Base-by-base conservation (phyloP, 2,797 vertebrate species). In the Lophotriccus pileatus region DNA sequence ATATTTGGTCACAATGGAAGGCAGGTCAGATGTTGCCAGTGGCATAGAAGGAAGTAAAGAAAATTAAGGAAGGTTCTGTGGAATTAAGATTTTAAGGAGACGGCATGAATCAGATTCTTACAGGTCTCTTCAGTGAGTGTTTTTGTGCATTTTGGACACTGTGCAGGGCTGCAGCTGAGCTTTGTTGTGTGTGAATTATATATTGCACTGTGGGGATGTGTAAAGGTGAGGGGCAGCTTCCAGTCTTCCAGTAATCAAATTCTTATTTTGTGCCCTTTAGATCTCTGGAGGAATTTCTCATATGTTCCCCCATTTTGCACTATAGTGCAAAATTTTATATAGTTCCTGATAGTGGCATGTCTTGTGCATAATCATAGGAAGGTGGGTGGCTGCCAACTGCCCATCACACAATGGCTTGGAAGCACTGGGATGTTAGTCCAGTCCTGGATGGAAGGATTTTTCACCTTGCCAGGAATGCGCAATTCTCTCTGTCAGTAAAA, bases 11-110 rank as follows among this genome's bases (percentile, higher is more conserved):
- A 75, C 17, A 73, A 44, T 14, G 37, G 87, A 96, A 75, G 23
- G 12, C 49, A 89, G 75, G 87, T 85, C 34, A 80, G 92, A 85
- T 85, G 41, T 9, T 78, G 78, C 76, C 89, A 68, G 22, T 7
- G 27, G 8, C 84, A 60, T 68, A 87, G 72, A 3, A 1, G 83
- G 66, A 93, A 69, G 83, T 83, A 75, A 69, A 89, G 86, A 84
- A 94, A 78, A 89, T 82, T 88, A 74, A 96, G 92, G 84, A 89
- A 92, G 18, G 21, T 59, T 70, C 44, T 75, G 20, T 56, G 36
- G 84, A 86, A 94, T 93, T 93, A 95, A 50, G 83, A 97, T 95
- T 97, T 95, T 76, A 96, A 97, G 96, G 87, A 93, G 92, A 87
- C 83, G 96, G 91, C 66, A 53, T 90, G 94, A 93, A 75, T 92